phyloP scores from a whole-genome alignment of 2,113 vertebrate species.

The Hydrochoerus hydrochaeris region DNA sequence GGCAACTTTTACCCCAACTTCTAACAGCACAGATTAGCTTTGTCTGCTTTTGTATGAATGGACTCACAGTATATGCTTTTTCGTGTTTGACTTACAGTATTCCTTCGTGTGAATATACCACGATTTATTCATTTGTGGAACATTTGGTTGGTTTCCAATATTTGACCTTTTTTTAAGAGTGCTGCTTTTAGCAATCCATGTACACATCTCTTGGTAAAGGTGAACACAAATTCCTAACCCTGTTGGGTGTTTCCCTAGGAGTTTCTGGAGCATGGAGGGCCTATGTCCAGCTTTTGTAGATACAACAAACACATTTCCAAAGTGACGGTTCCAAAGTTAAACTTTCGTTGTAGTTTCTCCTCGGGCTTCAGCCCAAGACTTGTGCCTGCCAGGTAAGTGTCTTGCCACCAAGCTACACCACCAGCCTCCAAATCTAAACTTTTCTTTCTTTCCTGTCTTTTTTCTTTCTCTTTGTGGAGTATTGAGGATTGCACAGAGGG shows the following conservation, averaged over 20 bases:
- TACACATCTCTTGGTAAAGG: neutral
- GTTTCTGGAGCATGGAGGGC: neutral
- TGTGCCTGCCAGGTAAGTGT: neutral
- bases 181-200: neutral
- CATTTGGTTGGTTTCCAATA: neutral
- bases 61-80: neutral
- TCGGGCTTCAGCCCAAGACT: neutral
- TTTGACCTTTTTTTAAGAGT: neutral
- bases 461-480: neutral
- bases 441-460: too few relatives aligned
- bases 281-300: neutral
- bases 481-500: neutral
- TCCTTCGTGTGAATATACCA: neutral
- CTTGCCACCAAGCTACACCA: neutral
- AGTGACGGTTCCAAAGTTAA: neutral
- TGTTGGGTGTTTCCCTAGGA: too few relatives aligned
- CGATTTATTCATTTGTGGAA: neutral
- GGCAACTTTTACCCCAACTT: neutral
- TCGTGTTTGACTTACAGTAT: neutral
- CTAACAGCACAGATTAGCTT: neutral
- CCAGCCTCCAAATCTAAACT: neutral
- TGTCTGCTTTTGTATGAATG: neutral
- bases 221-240: neutral
- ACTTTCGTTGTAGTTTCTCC: neutral
- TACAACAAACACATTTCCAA: neutral